Conservation (phyloP, 2,888 invertebrate genomes). For the Chrysotoxum bicinctum region DNA sequence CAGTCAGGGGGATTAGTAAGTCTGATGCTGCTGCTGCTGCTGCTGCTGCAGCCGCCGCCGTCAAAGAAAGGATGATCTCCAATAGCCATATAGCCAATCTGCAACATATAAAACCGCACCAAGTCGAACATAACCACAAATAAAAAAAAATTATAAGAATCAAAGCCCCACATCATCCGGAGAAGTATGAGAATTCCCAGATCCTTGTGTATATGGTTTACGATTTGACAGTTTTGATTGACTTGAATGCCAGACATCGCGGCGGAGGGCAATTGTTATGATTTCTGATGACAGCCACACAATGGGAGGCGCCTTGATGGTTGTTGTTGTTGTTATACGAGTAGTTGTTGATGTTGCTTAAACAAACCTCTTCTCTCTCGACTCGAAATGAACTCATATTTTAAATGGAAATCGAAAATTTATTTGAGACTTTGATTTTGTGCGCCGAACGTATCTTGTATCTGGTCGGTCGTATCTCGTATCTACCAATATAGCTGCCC, state of each 20-base stretch:
- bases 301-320: constrained; percentile 71
- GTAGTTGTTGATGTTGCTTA: not conserved
- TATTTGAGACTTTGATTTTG: constrained; percentile 61
- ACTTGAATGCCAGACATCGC: constrained; percentile 73
- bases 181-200: constrained; percentile 40
- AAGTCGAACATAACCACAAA: constrained; percentile 17
- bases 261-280: constrained; percentile 73
- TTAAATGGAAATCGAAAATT: constrained; percentile 66
- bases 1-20: constrained; percentile 62
- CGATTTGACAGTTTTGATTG: constrained; percentile 73
- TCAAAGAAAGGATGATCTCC: constrained; percentile 63
- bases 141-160: constrained; percentile 1
- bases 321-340: constrained; percentile 53
- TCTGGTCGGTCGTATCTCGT: not conserved
- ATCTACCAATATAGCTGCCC: too few relatives aligned
- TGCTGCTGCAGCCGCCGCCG: constrained; percentile 13
- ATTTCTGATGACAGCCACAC: constrained; percentile 73
- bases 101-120: not conserved
- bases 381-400: constrained; percentile 61
- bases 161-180: constrained; percentile 11
- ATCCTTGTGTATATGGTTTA: constrained; percentile 64
- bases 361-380: constrained; percentile 12
- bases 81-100: constrained; percentile 10
- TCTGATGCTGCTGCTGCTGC: not conserved
- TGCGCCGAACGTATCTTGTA: constrained; percentile 33